A percentile compares a stretch with the other conserved stretches of the same genome.
These are phyloP conservation scores for Philotrypesis tridentata DNA, from an alignment of 1,140 invertebrate genomes.

Conservation along the genomic window DNA sequence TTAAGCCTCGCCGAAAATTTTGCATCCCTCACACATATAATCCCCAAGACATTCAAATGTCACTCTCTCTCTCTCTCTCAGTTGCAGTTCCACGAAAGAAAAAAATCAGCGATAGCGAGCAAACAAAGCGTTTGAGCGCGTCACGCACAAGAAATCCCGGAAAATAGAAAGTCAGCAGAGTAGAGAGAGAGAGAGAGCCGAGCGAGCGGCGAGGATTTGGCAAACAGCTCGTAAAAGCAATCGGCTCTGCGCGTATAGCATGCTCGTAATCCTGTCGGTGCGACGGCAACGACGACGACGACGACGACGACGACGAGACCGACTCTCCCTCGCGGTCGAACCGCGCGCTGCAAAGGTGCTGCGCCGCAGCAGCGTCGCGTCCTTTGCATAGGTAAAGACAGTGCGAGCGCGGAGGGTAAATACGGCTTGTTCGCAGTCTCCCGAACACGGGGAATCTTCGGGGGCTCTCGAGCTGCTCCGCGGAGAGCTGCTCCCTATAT, in stretches of 20 bases:
- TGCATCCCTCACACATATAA: too few relatives aligned
- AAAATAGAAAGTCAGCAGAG: conserved; percentile 3
- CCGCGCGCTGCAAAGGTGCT: conserved; percentile 8
- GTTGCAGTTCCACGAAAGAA: too few relatives aligned
- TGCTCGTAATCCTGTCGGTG: neutral
- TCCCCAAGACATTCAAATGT: too few relatives aligned
- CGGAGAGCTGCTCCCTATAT: too few relatives aligned
- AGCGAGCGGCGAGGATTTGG: neutral
- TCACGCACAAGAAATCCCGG: neutral
- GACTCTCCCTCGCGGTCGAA: neutral
- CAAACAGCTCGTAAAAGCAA: conserved; percentile 11
- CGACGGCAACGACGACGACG: too few relatives aligned
- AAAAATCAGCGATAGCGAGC: too few relatives aligned
- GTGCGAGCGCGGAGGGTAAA: conserved; percentile 48
- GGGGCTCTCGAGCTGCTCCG: too few relatives aligned
- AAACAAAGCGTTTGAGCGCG: neutral
- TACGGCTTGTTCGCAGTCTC: neutral
- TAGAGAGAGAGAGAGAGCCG: too few relatives aligned
- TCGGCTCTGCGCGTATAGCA: neutral
- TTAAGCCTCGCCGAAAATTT: too few relatives aligned
- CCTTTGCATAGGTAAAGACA: conserved; percentile 58
- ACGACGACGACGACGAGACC: too few relatives aligned
- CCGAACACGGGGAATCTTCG: neutral
- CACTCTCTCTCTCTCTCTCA: too few relatives aligned
- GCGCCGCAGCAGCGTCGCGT: too few relatives aligned